Evolutionary conservation across 2,888 invertebrate species (phyloP), one percentile per base, ranked within the genome.

Genomic region (Chouioia cunea): DNA sequence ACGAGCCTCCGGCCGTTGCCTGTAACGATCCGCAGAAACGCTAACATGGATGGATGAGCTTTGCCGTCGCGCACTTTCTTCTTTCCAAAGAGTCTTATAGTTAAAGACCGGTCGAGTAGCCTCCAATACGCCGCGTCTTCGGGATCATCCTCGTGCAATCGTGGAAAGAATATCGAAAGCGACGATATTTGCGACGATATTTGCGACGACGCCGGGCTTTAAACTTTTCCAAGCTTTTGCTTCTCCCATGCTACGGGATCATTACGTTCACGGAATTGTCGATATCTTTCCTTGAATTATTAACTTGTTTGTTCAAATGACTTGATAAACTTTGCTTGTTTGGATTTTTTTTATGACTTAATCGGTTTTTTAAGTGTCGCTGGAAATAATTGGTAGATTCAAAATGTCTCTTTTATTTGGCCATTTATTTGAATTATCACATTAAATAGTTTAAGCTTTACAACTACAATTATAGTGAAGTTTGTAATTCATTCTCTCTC

Each of bases 31-130:
- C 56, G 46, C 50, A 56, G 46, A 54, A 71, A 71, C 63, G 64
- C 64, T 67, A 68, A 65, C 68, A 44, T 27, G 59, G 59, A 65
- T 68, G 65, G 65, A 68, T 65, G 65, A 48, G 46, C 62, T 48
- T 44, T 10, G 27, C 50, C 48, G n/a, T 10, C 18, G 56, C 20
- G 56, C 36, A 8, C 46, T 16, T 20, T 20, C 60, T 27, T 27
- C 23, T 15, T 36, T 50, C n/a, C 60, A 10, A 20, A 22, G 22
- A 43, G 36, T 54, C 47, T 66, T 54, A 46, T 62, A 50, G 60
- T 62, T 36, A 43, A 52, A 58, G 18, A 36, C 2, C 18, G 44
- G 27, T 14, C 63, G 57, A 52, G 43, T 52, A 46, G 18, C 52
- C 63, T 23, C 57, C 27, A 68, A 62, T 66, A 53, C 36, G 43